phyloP scores from a whole-genome alignment of 2,113 vertebrate genomes.

The Charadrius vociferus region DNA sequence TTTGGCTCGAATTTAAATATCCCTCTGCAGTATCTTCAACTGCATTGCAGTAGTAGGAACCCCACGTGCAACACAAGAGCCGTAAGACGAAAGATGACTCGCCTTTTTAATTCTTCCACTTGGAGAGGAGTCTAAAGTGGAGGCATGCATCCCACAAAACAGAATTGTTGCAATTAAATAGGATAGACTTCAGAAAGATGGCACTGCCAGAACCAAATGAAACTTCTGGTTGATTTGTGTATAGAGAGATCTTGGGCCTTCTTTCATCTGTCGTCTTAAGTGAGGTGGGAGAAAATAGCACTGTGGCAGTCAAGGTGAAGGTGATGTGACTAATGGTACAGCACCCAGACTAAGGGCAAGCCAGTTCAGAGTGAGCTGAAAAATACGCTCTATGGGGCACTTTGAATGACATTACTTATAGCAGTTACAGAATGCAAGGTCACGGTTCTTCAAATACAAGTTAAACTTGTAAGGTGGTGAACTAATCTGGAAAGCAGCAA shows the following conservation, averaged over 20 bases:
- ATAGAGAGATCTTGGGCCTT: background rate
- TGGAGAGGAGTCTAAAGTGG: background rate
- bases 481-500: constrained; percentile 6
- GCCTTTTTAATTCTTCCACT: background rate
- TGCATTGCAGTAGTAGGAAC: constrained; percentile 53
- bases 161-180: background rate
- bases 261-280: background rate
- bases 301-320: background rate
- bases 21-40: constrained; percentile 53
- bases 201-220: background rate
- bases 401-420: background rate
- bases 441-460: constrained; percentile 5
- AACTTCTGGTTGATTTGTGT: background rate
- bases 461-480: constrained; percentile 8
- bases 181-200: background rate
- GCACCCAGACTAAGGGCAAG: constrained; percentile 3
- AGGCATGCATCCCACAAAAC: background rate
- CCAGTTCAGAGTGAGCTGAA: background rate
- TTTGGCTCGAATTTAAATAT: constrained; percentile 46
- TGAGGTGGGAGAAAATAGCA: background rate
- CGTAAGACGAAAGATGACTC: background rate
- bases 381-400: background rate
- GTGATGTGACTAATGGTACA: background rate
- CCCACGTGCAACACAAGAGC: background rate
- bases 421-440: constrained; percentile 26